Percentiles rank a stretch among this genome's conserved stretches.
phyloP scores from a whole-genome alignment of 2,888 invertebrate genomes.

The Ormyrus pomaceus region DNA sequence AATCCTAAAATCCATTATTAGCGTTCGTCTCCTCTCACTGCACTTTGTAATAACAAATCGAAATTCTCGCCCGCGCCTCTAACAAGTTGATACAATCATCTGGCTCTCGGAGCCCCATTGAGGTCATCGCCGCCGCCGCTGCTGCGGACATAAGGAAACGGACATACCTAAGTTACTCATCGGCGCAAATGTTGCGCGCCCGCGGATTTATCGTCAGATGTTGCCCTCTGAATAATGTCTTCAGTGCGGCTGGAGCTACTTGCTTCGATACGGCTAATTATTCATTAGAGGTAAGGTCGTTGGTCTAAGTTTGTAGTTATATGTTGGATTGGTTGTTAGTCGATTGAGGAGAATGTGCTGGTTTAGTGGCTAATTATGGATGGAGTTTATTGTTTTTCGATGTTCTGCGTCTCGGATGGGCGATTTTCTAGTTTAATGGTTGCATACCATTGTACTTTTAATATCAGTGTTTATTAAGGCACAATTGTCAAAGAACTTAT shows the following conservation, averaged over 20 bases:
- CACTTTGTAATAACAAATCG: conserved; percentile 26
- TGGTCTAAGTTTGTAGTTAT: no score
- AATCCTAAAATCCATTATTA: conserved; percentile 1
- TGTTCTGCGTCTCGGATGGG: not conserved
- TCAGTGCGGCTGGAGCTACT: conserved; percentile 60
- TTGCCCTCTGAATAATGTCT: conserved; percentile 67
- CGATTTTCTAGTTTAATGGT: no score
- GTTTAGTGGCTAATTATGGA: conserved; percentile 8
- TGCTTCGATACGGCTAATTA: conserved; percentile 47
- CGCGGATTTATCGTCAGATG: conserved; percentile 66
- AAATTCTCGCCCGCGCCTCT: conserved; percentile 14
- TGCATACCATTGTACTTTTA: no score
- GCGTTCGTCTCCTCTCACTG: not conserved
- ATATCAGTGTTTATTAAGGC: no score
- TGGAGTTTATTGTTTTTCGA: conserved; percentile 20
- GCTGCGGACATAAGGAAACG: no score
- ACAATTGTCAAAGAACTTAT: no score
- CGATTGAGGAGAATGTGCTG: no score
- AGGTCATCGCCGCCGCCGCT: conserved; percentile 16
- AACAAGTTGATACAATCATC: conserved; percentile 47
- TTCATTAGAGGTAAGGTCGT: conserved; percentile 29
- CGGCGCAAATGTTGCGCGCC: conserved; percentile 63
- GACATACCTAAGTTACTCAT: conserved; percentile 63
- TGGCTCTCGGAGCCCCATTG: conserved; percentile 8
- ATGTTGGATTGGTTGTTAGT: no score